These are phyloP conservation scores for Diadegma fenestrale DNA, from an alignment of 2,888 invertebrate species.

Conservation along the genomic window DNA sequence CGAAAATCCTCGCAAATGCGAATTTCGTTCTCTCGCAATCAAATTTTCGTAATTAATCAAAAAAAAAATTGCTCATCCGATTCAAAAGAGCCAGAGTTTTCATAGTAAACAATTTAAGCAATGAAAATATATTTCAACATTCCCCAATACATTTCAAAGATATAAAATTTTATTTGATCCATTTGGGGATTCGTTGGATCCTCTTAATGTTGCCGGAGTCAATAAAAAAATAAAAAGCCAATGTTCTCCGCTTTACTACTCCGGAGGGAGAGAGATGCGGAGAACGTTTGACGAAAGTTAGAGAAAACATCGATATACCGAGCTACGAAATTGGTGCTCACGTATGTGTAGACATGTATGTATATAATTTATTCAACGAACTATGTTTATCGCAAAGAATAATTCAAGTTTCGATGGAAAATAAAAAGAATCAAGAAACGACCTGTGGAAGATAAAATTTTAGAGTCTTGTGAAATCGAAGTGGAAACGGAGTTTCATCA, in stretches of 20 bases:
- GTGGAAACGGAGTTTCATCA: constrained; percentile 64
- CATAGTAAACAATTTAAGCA: not conserved
- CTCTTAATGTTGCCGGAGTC: constrained; percentile 27
- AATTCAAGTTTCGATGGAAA: constrained; percentile 66
- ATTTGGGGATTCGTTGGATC: constrained; percentile 24
- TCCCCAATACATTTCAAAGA: constrained; percentile 6
- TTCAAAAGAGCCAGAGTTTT: not conserved
- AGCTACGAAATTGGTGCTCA: not conserved
- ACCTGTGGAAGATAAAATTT: constrained; percentile 80
- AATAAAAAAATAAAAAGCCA: constrained; percentile 45
- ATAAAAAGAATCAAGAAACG: constrained; percentile 65
- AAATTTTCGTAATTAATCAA: not conserved
- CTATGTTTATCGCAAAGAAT: constrained; percentile 66
- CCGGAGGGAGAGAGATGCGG: constrained; percentile 3
- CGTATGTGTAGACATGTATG: not conserved
- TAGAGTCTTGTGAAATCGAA: constrained; percentile 76
- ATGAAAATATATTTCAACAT: not conserved
- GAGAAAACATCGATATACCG: constrained; percentile 65
- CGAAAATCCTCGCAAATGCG: not conserved
- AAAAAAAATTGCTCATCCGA: not conserved
- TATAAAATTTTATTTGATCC: constrained; percentile 43
- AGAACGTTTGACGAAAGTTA: constrained; percentile 71
- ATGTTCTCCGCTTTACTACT: constrained; percentile 64
- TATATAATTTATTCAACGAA: constrained; percentile 50
- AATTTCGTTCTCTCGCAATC: not conserved